Base-by-base conservation (phyloP, 2,888 invertebrate species). In the Sarcophaga variegata region DNA sequence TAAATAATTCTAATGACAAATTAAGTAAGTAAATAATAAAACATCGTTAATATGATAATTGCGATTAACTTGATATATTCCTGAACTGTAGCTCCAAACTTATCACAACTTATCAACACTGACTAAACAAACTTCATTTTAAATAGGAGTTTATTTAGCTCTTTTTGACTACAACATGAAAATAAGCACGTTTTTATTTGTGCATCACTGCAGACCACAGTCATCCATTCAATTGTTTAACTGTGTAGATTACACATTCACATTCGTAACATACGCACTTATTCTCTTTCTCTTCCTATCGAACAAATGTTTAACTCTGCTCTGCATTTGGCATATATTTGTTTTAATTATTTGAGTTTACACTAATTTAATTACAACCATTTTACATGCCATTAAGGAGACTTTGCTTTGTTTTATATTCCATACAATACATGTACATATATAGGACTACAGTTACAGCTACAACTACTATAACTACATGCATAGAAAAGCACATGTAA, bases 311-410 rank as follows among this genome's bases (percentile, higher is more conserved):
- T 54, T 54, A 17, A 54, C 54, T 14, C 27, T 49, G 54, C 67
- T 69, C 45, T 83, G 83, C 69, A 86, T 74, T 70, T 86, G 83
- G 64, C 74, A 81, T 81, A 71, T 81, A 83, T 86, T 86, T 83
- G 81, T 78, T 83, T 83, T 83, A 86, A 86, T 83, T 86, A 81
- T 83, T 81, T 86, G 59, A 86, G 83, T 86, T 81, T 71, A 71
- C 78, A 78, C 86, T 86, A 86, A 86, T 86, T 86, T 81, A 83
- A 86, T 83, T 86, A 81, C 86, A 81, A 86, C 60, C 70, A 86
- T 83, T 86, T 86, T 81, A 86, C 81, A 83, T 77, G 72, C 69
- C 74, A 66, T 81, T 83, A 70, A 70, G 74, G 25, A 74, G 59
- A 60, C 66, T 86, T 81, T 70, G 54, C 74, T 81, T 70, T 45